Conservation (phyloP, 2,888 invertebrate species). For the Heterodera filipjevi region DNA sequence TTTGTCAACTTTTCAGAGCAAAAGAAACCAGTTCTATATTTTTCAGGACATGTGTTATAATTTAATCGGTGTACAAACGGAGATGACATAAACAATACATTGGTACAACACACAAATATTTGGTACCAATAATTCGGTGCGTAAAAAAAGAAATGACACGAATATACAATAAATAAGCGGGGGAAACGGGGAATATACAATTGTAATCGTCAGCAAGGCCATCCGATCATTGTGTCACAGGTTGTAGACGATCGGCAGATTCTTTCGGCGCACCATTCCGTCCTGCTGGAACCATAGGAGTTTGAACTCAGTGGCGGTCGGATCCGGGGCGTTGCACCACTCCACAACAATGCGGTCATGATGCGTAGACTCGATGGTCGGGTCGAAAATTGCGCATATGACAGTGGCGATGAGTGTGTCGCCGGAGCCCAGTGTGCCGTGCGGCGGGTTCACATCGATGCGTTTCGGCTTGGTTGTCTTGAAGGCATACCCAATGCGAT, state of each 20-base stretch:
- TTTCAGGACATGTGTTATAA: too few species aligned
- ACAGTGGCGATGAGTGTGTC: constrained; percentile 53
- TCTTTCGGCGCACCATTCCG: neutral
- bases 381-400: constrained; percentile 58
- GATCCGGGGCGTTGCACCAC: neutral
- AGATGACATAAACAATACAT: too few species aligned
- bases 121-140: too few species aligned
- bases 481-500: constrained; percentile 58
- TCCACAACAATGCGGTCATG: constrained; percentile 39
- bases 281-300: neutral
- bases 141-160: too few species aligned
- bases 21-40: too few species aligned
- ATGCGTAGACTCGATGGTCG: constrained; percentile 47
- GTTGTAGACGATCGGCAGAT: neutral
- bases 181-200: too few species aligned
- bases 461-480: constrained; percentile 61
- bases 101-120: too few species aligned
- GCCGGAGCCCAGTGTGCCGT: constrained; percentile 60
- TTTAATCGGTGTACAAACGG: too few species aligned
- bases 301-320: neutral
- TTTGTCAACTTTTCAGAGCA: too few species aligned
- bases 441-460: constrained; percentile 54
- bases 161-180: too few species aligned
- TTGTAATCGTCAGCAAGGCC: too few species aligned
- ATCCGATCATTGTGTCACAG: too few species aligned